These are phyloP conservation scores for Epinephelus malabaricus DNA, from an alignment of 2,797 vertebrate species.

Conservation along the genomic window DNA sequence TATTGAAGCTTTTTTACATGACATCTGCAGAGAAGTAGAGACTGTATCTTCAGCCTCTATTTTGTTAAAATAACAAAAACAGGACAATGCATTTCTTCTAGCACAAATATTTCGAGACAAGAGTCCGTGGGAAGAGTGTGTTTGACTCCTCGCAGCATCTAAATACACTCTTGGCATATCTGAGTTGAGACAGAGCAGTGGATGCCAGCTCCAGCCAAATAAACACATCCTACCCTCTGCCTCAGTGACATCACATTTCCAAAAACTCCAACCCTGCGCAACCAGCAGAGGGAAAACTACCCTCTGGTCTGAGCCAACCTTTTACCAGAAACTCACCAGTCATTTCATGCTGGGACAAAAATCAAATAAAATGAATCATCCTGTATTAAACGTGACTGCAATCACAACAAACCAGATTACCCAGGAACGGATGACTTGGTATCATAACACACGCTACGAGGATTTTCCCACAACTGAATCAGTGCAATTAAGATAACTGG, in stretches of 20 bases:
- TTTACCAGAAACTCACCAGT: background rate
- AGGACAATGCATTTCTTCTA: background rate
- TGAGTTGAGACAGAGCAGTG: constrained; percentile 3
- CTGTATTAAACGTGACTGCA: background rate
- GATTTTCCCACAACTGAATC: background rate
- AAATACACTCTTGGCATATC: constrained; percentile 45
- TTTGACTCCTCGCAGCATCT: constrained; percentile 20
- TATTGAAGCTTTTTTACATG: background rate
- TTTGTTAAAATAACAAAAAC: constrained; percentile 7
- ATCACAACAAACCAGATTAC: background rate
- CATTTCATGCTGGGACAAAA: background rate
- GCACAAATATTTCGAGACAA: background rate
- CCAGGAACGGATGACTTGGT: background rate
- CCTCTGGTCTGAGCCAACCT: background rate
- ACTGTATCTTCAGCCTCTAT: background rate
- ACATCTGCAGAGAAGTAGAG: background rate
- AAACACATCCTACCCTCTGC: constrained; percentile 43
- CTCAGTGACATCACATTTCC: constrained; percentile 14
- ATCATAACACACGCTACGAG: background rate
- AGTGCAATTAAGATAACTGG: background rate
- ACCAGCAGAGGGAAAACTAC: constrained; percentile 2
- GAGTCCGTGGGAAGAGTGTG: constrained; percentile 40
- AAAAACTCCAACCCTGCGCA: background rate
- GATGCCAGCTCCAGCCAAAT: constrained; percentile 41
- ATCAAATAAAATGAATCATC: constrained; percentile 8